Evolutionary conservation across 2,113 vertebrate species (phyloP), one percentile per base, ranked within the genome.

Genomic region (Myodes glareolus): DNA sequence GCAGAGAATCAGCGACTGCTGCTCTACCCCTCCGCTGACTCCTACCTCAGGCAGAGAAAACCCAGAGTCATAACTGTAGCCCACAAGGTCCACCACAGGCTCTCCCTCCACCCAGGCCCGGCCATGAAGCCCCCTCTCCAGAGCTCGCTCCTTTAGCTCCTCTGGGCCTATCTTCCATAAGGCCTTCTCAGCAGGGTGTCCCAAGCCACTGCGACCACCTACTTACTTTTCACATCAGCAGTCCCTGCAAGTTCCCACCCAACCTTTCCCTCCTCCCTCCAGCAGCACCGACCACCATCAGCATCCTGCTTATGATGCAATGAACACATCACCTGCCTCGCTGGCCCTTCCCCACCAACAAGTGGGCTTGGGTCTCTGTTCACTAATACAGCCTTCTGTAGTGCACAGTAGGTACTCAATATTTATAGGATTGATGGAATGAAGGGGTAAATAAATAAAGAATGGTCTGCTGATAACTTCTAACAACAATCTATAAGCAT

Each of bases 11-110:
- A 23, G n/a, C 0, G 19, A 42, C 2, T 47, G 13, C 61, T 12
- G 36, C 68, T 45, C 67, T 8, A 58, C 2, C 12, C 25, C 36
- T 27, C 52, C 63, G 0, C 0, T 0, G 45, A 73, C 8, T 7
- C 91, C 85, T 52, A 3, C 0, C 25, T 50, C 68, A 3, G 36
- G 11, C 61, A 21, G 27, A 72, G 90, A 68, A 63, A 39, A 89
- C 92, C 55, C 63, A 29, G 45, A 39, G 76, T 23, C 42, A 2
- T 76, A 17, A 47, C 55, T 16, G 2, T 0, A 70, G 11, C 68
- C 33, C 7, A 0, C 2, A 76, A 85, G 86, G 39, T 8, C 31
- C 9, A 3, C 0, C 9, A 3, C 1, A 4, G 1, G 50, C 29
- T 13, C 85, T 12, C 70, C 36, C 52, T 72, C 63, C 55, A 33